Evolutionary conservation across 2,888 invertebrate genomes (phyloP), one percentile per base, ranked within the genome.

Genomic region (Brachyptera risi): DNA sequence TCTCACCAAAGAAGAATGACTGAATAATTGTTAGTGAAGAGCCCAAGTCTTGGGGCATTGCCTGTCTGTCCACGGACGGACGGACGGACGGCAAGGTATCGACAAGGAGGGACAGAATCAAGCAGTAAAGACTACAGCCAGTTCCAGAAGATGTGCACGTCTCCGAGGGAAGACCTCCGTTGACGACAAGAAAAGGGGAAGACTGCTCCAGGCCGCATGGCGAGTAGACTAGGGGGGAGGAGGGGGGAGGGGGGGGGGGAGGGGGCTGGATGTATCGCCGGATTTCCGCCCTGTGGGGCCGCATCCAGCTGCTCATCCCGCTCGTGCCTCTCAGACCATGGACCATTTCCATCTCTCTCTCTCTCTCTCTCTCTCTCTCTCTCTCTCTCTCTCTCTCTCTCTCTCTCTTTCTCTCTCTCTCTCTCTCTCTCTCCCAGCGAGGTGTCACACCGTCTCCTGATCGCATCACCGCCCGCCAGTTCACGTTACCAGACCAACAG

Each of bases 261-360:
- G 59, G 31, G 21, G 26, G 44, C 37, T 21, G 13, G 60, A 38
- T 40, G 60, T 27, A 38, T 23, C 47, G 38, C 62, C 64, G 64
- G 64, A 62, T 64, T 64, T 62, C 64, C 62, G 64, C 64, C 62
- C 61, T 61, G 61, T 60, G 61, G 54, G 58, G 64, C 60, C 42
- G 60, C 57, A 58, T 21, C 62, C 65, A 62, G 66, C 65, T 64
- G 63, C 54, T 42, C 62, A 54, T 60, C 54, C 56, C 56, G 47
- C 66, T 49, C 60, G 56, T 56, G 49, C 61, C 47, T n/a, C 27
- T 68, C 69, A 68, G n/a, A n/a, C 73, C 71, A 54, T 27, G 56
- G 26, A 23, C 26, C 24, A 23, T 19, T 26, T n/a, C n/a, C n/a
- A n/a, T 19, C 56, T 31, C 31, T 31, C 31, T n/a, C n/a, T n/a